Evolutionary conservation across 2,888 invertebrate genomes (phyloP).

Genomic region (Phasia obesa): DNA sequence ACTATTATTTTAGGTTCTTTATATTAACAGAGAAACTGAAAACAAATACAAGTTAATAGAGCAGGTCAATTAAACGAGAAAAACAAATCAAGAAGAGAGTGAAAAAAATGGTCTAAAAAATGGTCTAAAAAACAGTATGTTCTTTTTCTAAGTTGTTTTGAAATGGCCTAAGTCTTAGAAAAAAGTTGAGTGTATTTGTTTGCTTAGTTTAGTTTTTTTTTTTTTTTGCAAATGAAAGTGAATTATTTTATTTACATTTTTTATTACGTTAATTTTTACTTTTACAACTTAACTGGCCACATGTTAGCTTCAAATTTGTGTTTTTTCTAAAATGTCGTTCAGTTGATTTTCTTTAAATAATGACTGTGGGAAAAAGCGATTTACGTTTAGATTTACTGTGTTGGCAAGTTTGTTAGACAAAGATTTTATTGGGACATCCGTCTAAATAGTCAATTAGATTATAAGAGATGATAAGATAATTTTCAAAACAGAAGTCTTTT

Average conservation of each 20-base stretch:
- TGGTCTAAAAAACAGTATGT: too few relatives aligned
- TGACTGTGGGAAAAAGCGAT: conserved; percentile 43
- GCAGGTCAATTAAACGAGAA: conserved; percentile 27
- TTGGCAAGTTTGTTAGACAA: too few relatives aligned
- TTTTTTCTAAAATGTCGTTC: conserved; percentile 6
- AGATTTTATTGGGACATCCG: too few relatives aligned
- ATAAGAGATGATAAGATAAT: too few relatives aligned
- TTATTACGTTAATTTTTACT: neutral
- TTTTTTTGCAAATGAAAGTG: neutral
- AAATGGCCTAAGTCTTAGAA: too few relatives aligned
- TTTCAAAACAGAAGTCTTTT: too few relatives aligned
- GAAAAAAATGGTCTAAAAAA: neutral
- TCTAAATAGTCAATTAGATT: too few relatives aligned
- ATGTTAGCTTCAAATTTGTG: neutral
- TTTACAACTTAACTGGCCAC: neutral
- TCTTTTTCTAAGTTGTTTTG: too few relatives aligned
- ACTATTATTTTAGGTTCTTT: too few relatives aligned
- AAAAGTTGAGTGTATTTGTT: too few relatives aligned
- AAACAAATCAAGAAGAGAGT: neutral
- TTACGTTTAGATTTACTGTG: neutral
- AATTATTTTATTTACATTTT: neutral
- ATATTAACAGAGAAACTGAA: neutral
- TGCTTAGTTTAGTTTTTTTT: too few relatives aligned
- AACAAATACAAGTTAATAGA: conserved; percentile 43
- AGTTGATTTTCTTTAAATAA: conserved; percentile 1